A percentile compares a stretch with the other conserved stretches of the same genome.
phyloP scores from a whole-genome alignment of 2,113 vertebrate genomes.

The Proteles cristata region DNA sequence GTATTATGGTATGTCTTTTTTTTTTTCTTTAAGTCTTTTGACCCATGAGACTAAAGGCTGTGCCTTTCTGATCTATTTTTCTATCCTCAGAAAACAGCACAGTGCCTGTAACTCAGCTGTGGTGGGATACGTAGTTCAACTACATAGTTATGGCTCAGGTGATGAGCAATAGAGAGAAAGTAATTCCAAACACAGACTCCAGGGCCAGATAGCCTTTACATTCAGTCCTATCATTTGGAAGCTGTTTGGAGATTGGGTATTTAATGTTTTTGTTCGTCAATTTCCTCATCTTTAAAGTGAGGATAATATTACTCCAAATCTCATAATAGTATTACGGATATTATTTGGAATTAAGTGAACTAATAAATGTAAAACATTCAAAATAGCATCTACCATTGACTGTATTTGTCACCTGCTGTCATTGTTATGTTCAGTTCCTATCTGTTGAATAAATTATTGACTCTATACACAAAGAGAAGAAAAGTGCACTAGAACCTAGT shows the following conservation, averaged over 20 bases:
- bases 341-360: background rate
- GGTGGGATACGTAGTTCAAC: background rate
- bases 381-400: background rate
- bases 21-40: background rate
- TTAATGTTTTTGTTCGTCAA: background rate
- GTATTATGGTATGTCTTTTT: background rate
- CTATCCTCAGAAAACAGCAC: background rate
- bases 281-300: background rate
- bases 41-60: background rate
- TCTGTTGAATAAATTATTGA: background rate
- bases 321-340: background rate
- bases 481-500: background rate
- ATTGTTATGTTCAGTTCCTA: background rate
- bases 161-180: background rate
- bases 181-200: background rate
- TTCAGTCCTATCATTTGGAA: background rate
- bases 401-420: background rate
- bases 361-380: background rate
- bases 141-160: background rate
- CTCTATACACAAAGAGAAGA: background rate
- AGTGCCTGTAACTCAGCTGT: background rate
- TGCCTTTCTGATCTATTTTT: background rate
- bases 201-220: background rate
- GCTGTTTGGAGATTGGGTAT: fast-evolving
- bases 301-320: background rate